Percentiles rank a stretch among this genome's conserved stretches.
These are phyloP conservation scores for Drosophila cracens DNA, from an alignment of 2,888 invertebrate genomes.

Conservation along the genomic window DNA sequence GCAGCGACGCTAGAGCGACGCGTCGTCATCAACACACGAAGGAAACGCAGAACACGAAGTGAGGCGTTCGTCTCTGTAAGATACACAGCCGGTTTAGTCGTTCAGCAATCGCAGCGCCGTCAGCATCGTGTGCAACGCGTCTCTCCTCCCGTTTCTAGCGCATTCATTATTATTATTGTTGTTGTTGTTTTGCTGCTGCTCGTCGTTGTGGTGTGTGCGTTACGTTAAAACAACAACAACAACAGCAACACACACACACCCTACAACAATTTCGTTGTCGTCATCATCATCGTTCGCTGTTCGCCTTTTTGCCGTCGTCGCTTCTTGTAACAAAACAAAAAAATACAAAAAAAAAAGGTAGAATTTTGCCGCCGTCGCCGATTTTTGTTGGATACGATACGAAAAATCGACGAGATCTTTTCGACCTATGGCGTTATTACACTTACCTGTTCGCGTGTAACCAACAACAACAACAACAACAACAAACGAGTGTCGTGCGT, in stretches of 20 bases:
- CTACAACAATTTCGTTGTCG: slow-evolving; percentile 37
- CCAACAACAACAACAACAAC: slow-evolving; percentile 43
- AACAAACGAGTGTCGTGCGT: slow-evolving; percentile 47
- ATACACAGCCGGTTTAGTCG: slow-evolving; percentile 83
- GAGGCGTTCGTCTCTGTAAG: slow-evolving; percentile 20
- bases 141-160: slow-evolving; percentile 36
- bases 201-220: slow-evolving; percentile 47
- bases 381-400: slow-evolving; percentile 56
- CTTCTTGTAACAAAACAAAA: neutral
- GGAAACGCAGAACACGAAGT: slow-evolving; percentile 32
- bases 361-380: slow-evolving; percentile 56
- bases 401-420: slow-evolving; percentile 27
- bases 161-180: slow-evolving; percentile 32
- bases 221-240: slow-evolving; percentile 50
- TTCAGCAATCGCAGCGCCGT: slow-evolving; percentile 84
- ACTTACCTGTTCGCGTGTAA: slow-evolving; percentile 64
- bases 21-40: slow-evolving; percentile 8
- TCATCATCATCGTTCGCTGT: slow-evolving; percentile 19
- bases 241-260: slow-evolving; percentile 32
- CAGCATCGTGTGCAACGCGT: slow-evolving; percentile 73
- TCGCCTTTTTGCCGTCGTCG: slow-evolving; percentile 29
- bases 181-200: slow-evolving; percentile 36
- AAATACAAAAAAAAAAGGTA: neutral
- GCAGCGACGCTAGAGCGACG: slow-evolving; percentile 11
- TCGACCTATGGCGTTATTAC: slow-evolving; percentile 55